These are phyloP conservation scores for Eufriesea mexicana DNA, from an alignment of 1,140 invertebrate genomes.

Conservation along the genomic window DNA sequence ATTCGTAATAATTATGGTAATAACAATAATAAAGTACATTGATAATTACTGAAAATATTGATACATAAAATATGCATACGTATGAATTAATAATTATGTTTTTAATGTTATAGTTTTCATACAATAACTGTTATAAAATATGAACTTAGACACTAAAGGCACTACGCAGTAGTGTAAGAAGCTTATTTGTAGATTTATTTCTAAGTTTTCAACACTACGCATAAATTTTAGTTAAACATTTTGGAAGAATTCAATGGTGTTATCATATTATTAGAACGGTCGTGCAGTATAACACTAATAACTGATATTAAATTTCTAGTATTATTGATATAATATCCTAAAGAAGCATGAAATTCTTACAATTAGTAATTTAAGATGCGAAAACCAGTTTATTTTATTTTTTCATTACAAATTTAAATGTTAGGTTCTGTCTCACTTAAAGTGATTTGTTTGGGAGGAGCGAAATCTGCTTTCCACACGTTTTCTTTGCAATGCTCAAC, in stretches of 20 bases:
- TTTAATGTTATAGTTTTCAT: conserved; percentile 9
- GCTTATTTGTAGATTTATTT: neutral
- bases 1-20: neutral
- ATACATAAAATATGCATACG: conserved; percentile 24
- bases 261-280: conserved; percentile 1
- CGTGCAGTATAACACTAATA: conserved; percentile 9
- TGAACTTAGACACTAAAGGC: conserved; percentile 17
- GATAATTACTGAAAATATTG: neutral
- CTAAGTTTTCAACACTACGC: conserved; percentile 9
- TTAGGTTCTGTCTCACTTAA: conserved; percentile 2
- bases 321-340: conserved; percentile 23
- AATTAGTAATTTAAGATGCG: conserved; percentile 21
- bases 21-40: neutral
- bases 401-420: conserved; percentile 15
- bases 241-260: conserved; percentile 16
- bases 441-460: conserved; percentile 12
- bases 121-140: conserved; percentile 31
- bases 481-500: conserved; percentile 80
- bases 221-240: conserved; percentile 22
- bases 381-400: conserved; percentile 15
- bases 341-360: conserved; percentile 38
- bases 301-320: conserved; percentile 32
- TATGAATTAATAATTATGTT: conserved; percentile 11
- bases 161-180: conserved; percentile 11
- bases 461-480: conserved; percentile 76